phyloP scores from a whole-genome alignment of 37 sponge, comb jelly and placozoan genomes.

The Crambe crambe region DNA sequence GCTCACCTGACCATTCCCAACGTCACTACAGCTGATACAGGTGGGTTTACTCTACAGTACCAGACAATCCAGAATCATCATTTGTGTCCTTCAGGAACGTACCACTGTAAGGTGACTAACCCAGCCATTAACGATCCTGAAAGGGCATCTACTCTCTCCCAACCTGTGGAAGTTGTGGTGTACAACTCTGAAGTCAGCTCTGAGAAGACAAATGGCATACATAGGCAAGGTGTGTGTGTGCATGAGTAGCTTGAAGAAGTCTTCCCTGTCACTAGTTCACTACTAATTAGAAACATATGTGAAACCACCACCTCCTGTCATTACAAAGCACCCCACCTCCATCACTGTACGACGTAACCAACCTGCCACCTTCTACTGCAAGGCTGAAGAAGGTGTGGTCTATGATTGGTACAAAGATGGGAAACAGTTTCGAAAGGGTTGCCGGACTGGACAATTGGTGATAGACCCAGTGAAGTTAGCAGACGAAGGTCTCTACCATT shows the following conservation, averaged over 20 bases:
- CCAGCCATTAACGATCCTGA: conserved; percentile 20
- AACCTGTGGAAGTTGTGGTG: neutral
- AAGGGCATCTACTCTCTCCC: conserved; percentile 11
- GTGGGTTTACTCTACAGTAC: neutral
- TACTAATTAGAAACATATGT: neutral
- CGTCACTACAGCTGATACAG: neutral
- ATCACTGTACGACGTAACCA: neutral
- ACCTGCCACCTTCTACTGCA: conserved; percentile 1
- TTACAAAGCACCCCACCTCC: conserved; percentile 3
- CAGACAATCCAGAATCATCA: neutral
- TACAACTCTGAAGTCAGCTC: neutral
- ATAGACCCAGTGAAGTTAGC: neutral
- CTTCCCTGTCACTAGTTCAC: neutral
- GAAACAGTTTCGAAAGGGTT: neutral
- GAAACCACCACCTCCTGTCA: conserved; percentile 11
- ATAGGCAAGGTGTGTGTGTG: conserved; percentile 14
- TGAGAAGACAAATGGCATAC: neutral
- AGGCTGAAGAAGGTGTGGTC: neutral
- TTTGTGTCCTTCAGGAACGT: conserved; percentile 19
- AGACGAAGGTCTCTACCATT: conserved; percentile 22
- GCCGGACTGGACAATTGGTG: neutral
- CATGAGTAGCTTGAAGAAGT: neutral
- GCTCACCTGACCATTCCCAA: neutral
- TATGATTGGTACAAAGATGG: conserved; percentile 43
- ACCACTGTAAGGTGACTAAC: conserved; percentile 39